These are phyloP conservation scores for Therioaphis trifolii DNA, from an alignment of 2,888 invertebrate species.

Conservation along the genomic window DNA sequence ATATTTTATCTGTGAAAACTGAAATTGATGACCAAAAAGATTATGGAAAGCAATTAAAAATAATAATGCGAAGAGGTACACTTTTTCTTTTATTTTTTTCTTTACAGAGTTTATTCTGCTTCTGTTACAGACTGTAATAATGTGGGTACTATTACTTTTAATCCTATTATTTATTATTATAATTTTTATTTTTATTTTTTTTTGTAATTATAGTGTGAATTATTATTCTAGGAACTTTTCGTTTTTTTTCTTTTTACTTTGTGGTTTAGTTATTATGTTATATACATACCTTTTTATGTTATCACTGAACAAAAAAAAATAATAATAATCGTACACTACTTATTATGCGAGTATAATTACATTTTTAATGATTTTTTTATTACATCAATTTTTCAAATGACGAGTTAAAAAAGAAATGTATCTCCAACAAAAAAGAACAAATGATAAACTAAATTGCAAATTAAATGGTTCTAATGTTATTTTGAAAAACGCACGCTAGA, in stretches of 20 bases:
- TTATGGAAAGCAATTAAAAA: neutral
- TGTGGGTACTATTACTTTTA: neutral
- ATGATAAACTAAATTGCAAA: no score
- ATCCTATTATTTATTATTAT: no score
- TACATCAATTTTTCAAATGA: no score
- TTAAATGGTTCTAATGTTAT: no score
- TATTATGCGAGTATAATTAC: no score
- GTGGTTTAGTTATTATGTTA: neutral
- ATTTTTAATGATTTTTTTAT: no score
- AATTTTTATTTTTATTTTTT: no score
- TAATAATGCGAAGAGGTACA: neutral
- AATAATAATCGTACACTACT: no score
- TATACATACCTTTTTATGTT: neutral
- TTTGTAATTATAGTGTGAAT: neutral
- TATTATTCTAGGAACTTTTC: neutral
- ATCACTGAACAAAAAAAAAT: neutral
- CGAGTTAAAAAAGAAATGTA: no score
- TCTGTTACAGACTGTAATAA: neutral
- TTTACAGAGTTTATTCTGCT: neutral
- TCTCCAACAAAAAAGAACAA: no score
- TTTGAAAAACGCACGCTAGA: neutral
- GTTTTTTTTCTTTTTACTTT: neutral
- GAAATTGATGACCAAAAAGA: neutral
- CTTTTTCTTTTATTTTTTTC: neutral
- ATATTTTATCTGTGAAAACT: neutral